phyloP scores from a whole-genome alignment of 2,888 invertebrate species.

The Mongoloraphidia duomilia region DNA sequence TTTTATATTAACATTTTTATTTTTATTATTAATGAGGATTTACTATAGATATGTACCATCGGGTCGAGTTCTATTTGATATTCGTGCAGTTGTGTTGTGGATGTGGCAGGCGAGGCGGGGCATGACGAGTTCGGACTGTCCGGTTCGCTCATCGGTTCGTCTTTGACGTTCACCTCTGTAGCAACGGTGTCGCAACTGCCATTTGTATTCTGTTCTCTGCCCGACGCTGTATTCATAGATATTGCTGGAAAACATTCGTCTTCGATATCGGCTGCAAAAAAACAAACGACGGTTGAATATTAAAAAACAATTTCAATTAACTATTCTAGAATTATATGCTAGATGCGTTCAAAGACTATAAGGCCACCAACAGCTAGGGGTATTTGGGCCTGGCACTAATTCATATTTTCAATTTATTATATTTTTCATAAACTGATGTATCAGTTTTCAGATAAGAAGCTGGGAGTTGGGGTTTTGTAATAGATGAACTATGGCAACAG shows the following conservation, averaged over 20 bases:
- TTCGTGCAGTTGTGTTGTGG: slow-evolving; percentile 14
- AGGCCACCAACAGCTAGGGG: too few relatives aligned
- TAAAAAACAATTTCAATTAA: too few relatives aligned
- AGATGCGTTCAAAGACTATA: too few relatives aligned
- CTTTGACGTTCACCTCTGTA: slow-evolving; percentile 42
- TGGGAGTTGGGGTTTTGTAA: too few relatives aligned
- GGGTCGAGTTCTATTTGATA: slow-evolving; percentile 5
- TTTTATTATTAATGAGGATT: not conserved
- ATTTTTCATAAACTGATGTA: too few relatives aligned
- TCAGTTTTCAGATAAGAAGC: too few relatives aligned
- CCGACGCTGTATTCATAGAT: slow-evolving; percentile 48
- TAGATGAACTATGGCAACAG: too few relatives aligned
- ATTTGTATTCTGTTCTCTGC: slow-evolving; percentile 20
- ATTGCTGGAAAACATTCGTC: slow-evolving; percentile 78
- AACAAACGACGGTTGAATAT: not conserved
- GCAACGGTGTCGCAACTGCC: slow-evolving; percentile 11
- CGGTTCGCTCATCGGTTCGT: slow-evolving; percentile 60
- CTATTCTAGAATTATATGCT: too few relatives aligned
- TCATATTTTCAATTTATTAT: too few relatives aligned
- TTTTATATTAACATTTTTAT: not conserved
- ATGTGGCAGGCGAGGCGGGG: slow-evolving; percentile 44
- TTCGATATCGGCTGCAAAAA: slow-evolving; percentile 59
- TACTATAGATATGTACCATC: not conserved
- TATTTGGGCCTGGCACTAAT: too few relatives aligned
- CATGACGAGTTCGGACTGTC: slow-evolving; percentile 60